Base-by-base conservation (phyloP, 2,797 vertebrate genomes). In the Apogon hyalosoma region DNA sequence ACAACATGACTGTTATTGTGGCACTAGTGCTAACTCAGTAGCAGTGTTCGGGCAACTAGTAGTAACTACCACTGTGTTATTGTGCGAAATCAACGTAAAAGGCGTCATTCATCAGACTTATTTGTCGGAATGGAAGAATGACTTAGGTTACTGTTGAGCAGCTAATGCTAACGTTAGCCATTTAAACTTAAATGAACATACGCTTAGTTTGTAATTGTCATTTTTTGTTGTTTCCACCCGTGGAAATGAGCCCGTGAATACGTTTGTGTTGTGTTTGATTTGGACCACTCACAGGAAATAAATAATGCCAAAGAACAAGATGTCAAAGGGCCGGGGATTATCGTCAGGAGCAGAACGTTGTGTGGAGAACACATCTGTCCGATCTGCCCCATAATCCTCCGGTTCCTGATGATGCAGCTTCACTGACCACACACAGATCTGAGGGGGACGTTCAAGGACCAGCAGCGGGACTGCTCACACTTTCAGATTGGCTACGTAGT, bases 151-250 rank as follows among this genome's bases (percentile, higher is more conserved):
- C 19, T 52, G 62, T 55, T n/a, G 4, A 15, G 45, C 51, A 40
- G 83, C 71, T 85, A 73, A 82, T 76, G 88, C 82, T 91, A 89
- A 73, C 71, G 15, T 14, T 67, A 85, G 76, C 75, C n/a, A 16
- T n/a, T 54, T 61, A 47, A 73, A 70, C 38, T 76, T 66, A 39
- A 63, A 15, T 50, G 13, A 21, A 62, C 46, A 66, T 16, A 45
- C 18, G 15, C 36, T 55, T 21, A 14, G 2, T 49, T 18, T 6
- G 14, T 70, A 39, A 7, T 16, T 47, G 18, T 42, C 33, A 6
- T 31, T 51, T 21, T 60, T 31, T 59, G 1, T 28, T 12, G 0
- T 8, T 24, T 13, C 12, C 16, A 13, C 15, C 16, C 10, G 33
- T 10, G 39, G 2, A 46, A 41, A 15, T 6, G 4, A 15, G 12